These are phyloP conservation scores for Gallinago stenura DNA, from an alignment of 2,797 vertebrate genomes.

Conservation along the genomic window DNA sequence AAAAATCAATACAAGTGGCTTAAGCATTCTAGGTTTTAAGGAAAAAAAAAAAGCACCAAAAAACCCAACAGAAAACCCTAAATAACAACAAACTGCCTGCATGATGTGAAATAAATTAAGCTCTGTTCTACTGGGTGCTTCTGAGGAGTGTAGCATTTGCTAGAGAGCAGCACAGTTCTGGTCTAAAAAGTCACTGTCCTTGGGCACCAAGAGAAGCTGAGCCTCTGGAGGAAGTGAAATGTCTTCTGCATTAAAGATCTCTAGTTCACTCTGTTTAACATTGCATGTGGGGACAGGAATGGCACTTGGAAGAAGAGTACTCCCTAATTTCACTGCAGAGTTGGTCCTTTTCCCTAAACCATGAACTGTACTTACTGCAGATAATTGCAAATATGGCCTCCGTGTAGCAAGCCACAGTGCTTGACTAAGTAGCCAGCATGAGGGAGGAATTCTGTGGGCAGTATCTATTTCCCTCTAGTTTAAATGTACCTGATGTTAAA, in stretches of 20 bases:
- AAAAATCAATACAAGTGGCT: constrained; percentile 51
- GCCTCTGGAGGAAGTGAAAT: not conserved
- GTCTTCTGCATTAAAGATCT: not conserved
- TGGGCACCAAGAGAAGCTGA: not conserved
- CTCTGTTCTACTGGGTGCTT: not conserved
- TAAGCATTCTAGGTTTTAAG: constrained; percentile 28
- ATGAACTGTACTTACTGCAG: not conserved
- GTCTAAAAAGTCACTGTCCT: not conserved
- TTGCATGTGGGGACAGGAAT: not conserved
- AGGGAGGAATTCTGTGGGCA: not conserved
- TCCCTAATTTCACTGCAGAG: not conserved
- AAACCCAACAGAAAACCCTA: not conserved
- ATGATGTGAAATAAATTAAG: not conserved
- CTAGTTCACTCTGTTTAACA: not conserved
- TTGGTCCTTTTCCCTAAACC: not conserved
- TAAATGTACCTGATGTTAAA: not conserved
- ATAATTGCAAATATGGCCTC: not conserved
- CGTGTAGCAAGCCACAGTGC: not conserved
- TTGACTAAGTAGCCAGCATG: not conserved
- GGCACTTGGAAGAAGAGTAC: not conserved
- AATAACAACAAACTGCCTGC: not conserved
- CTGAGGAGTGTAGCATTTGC: not conserved
- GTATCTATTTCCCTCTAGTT: not conserved
- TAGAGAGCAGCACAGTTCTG: not conserved
- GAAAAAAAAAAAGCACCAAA: not conserved